Evolutionary conservation across 2,797 vertebrate species (phyloP).

Genomic region (Pempheris klunzingeri): DNA sequence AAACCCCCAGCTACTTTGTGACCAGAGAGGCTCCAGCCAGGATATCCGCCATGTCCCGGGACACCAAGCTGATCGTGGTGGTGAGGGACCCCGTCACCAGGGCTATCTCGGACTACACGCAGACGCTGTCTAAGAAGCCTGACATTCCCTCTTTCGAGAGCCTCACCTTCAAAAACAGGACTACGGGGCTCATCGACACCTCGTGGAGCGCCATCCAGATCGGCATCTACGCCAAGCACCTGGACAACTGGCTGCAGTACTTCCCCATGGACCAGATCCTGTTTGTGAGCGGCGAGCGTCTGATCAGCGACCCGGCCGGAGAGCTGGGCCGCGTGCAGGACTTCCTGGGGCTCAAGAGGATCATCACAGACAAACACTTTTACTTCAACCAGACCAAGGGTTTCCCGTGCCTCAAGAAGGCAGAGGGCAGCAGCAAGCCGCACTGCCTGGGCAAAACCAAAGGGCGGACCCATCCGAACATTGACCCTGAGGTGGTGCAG

Average conservation of each 20-base stretch:
- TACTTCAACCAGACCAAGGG: conserved; percentile 92
- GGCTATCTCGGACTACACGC: conserved; percentile 95
- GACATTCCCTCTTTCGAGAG: conserved; percentile 89
- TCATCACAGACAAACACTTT: conserved; percentile 92
- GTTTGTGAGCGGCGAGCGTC: conserved; percentile 88
- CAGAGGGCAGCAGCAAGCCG: conserved; percentile 90
- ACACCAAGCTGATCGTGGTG: conserved; percentile 93
- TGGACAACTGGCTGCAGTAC: conserved; percentile 91
- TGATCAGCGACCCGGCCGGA: conserved; percentile 89
- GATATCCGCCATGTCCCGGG: conserved; percentile 90
- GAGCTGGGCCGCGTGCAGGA: conserved; percentile 90
- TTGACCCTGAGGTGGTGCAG: conserved; percentile 86
- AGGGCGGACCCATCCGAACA: conserved; percentile 88
- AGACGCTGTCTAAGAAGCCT: conserved; percentile 89
- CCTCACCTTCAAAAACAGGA: conserved; percentile 90
- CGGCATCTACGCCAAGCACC: conserved; percentile 91
- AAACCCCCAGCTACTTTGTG: conserved; percentile 95
- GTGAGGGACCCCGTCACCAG: conserved; percentile 94
- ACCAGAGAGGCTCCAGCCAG: conserved; percentile 91
- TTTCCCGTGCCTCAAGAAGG: conserved; percentile 90
- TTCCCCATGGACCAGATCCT: conserved; percentile 89
- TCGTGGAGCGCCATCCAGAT: conserved; percentile 90
- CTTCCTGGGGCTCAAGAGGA: conserved; percentile 89
- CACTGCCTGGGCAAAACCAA: conserved; percentile 91
- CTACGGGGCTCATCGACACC: conserved; percentile 89